A percentile compares a stretch with the other conserved stretches of the same genome.
Conservation (phyloP, 2,888 invertebrate genomes). For the Ormyrus nitidulus region DNA sequence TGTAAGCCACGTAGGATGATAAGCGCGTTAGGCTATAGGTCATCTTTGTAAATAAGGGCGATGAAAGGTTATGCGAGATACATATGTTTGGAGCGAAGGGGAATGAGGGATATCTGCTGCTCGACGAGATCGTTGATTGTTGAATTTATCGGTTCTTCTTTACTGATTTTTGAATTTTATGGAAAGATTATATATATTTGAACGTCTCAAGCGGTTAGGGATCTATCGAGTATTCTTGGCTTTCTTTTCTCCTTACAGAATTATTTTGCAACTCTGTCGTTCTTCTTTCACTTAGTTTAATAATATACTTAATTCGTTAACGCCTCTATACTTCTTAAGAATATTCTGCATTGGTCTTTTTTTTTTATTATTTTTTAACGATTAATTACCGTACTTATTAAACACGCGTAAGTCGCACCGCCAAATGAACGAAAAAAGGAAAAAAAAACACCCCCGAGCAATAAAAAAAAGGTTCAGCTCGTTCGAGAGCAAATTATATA, state of each 20-base stretch:
- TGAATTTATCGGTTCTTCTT: constrained; percentile 26
- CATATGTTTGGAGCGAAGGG: not conserved
- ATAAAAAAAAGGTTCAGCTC: constrained; percentile 11
- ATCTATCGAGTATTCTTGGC: too few relatives aligned
- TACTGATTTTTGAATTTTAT: constrained; percentile 20
- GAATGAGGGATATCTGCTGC: constrained; percentile 8
- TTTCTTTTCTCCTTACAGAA: constrained; percentile 2
- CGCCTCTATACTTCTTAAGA: constrained; percentile 1
- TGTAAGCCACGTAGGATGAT: constrained; percentile 21
- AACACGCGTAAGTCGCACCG: not conserved
- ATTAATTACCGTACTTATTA: constrained; percentile 21
- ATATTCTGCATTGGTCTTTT: not conserved
- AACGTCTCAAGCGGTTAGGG: too few relatives aligned
- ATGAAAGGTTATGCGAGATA: constrained; percentile 24
- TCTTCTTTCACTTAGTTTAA: not conserved
- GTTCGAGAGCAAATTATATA: constrained; percentile 34
- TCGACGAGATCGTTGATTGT: constrained; percentile 28
- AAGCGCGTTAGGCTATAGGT: constrained; percentile 23
- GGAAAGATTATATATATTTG: constrained; percentile 3
- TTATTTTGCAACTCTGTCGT: constrained; percentile 1
- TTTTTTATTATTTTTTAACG: not conserved
- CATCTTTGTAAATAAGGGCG: constrained; percentile 29
- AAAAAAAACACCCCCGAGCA: not conserved
- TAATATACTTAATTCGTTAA: not conserved
- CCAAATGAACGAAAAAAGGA: not conserved